phyloP scores from a whole-genome alignment of 2,888 invertebrate genomes.

The Leptopilina drosophilae region DNA sequence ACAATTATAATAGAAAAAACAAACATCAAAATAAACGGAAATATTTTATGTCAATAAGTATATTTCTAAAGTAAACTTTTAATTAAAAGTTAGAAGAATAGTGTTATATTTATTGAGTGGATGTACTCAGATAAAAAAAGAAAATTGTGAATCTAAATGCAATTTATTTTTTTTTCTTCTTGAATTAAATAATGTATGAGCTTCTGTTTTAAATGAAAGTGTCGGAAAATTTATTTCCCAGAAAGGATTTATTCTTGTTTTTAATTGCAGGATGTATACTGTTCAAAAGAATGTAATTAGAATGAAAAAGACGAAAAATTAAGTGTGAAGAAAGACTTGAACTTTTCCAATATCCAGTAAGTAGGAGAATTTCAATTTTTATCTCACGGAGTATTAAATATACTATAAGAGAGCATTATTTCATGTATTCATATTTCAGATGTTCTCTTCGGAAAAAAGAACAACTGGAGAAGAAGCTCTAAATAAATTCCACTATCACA shows the following conservation, averaged over 20 bases:
- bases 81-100: too few species aligned
- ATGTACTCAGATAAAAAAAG: too few species aligned
- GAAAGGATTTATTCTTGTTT: background rate
- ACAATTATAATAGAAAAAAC: too few species aligned
- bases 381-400: background rate
- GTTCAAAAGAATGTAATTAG: constrained; percentile 7
- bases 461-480: too few species aligned
- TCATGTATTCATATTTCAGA: background rate
- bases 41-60: too few species aligned
- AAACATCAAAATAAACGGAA: too few species aligned
- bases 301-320: constrained; percentile 12
- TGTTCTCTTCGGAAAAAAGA: background rate
- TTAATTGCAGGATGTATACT: background rate
- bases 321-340: background rate
- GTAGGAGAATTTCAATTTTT: background rate
- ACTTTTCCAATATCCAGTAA: constrained; percentile 13
- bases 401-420: too few species aligned
- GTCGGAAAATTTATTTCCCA: background rate
- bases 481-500: too few species aligned
- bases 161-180: background rate
- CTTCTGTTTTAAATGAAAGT: background rate
- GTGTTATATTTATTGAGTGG: too few species aligned
- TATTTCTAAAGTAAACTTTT: too few species aligned
- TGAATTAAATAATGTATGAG: background rate
- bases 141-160: background rate